A percentile compares a stretch with the other conserved stretches of the same genome.
These are phyloP conservation scores for Falco naumanni DNA, from an alignment of 2,797 vertebrate genomes.

Conservation along the genomic window DNA sequence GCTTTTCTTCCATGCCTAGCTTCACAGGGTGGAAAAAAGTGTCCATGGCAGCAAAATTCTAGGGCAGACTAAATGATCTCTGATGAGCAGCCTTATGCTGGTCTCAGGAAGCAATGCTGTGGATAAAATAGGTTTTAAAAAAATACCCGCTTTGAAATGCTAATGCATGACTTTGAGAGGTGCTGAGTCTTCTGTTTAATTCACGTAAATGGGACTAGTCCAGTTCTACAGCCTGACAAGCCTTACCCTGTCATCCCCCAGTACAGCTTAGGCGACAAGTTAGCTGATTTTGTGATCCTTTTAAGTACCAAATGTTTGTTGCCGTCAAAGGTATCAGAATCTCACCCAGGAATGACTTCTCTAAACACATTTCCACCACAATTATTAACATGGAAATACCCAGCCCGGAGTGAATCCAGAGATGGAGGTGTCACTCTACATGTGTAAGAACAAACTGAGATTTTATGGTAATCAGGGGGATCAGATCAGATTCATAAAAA, in stretches of 20 bases:
- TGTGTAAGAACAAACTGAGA: background rate
- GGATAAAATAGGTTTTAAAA: background rate
- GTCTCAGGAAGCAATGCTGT: background rate
- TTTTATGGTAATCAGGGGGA: background rate
- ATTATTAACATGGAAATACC: background rate
- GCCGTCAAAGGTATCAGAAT: background rate
- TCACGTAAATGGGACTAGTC: background rate
- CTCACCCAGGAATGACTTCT: background rate
- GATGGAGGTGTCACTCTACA: background rate
- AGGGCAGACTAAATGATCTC: background rate
- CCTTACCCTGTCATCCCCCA: background rate
- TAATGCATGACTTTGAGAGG: background rate
- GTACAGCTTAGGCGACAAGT: background rate
- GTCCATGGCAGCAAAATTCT: background rate
- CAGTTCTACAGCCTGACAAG: background rate
- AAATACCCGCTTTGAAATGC: background rate
- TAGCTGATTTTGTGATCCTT: background rate
- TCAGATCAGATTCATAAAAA: background rate
- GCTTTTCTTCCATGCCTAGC: background rate
- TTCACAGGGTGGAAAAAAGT: background rate
- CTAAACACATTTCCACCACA: background rate
- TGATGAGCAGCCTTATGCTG: background rate
- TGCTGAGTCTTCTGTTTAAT: background rate
- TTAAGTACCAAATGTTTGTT: background rate
- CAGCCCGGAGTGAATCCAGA: background rate